Conservation (phyloP, 2,888 invertebrate genomes). For the Nysson spinosus region DNA sequence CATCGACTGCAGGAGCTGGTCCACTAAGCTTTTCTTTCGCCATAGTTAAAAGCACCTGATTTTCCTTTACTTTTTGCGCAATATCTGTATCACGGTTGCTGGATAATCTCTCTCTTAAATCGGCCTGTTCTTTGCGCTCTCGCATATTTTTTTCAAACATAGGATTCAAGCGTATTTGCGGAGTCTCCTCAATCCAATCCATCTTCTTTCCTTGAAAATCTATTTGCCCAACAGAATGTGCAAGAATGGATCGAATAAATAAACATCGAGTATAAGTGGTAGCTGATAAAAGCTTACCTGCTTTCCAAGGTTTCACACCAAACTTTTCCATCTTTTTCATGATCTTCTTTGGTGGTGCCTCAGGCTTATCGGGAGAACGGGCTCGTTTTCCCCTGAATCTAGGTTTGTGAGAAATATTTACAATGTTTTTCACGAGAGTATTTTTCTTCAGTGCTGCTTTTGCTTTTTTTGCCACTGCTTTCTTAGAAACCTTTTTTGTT, state of each 20-base stretch:
- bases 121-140: conserved; percentile 60
- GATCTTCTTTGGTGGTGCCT: conserved; percentile 47
- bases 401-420: conserved; percentile 5
- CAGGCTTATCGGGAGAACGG: conserved; percentile 51
- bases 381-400: conserved; percentile 50
- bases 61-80: conserved; percentile 69
- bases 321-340: conserved; percentile 44
- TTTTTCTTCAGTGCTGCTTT: conserved; percentile 14
- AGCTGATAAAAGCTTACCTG: conserved; percentile 36
- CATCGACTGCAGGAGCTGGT: conserved; percentile 61
- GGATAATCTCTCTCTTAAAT: conserved; percentile 67
- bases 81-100: conserved; percentile 65
- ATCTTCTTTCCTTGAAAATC: too few relatives aligned
- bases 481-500: conserved; percentile 21
- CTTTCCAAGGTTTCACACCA: conserved; percentile 37
- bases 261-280: too few relatives aligned
- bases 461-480: conserved; percentile 25
- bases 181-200: conserved; percentile 49
- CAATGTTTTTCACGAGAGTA: background rate
- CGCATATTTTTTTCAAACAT: conserved; percentile 63
- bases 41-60: conserved; percentile 66
- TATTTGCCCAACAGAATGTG: too few relatives aligned
- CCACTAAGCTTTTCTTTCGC: conserved; percentile 69
- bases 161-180: conserved; percentile 54
- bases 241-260: too few relatives aligned